phyloP scores from a whole-genome alignment of 2,113 vertebrate species.

The Neotragus pygmaeus region DNA sequence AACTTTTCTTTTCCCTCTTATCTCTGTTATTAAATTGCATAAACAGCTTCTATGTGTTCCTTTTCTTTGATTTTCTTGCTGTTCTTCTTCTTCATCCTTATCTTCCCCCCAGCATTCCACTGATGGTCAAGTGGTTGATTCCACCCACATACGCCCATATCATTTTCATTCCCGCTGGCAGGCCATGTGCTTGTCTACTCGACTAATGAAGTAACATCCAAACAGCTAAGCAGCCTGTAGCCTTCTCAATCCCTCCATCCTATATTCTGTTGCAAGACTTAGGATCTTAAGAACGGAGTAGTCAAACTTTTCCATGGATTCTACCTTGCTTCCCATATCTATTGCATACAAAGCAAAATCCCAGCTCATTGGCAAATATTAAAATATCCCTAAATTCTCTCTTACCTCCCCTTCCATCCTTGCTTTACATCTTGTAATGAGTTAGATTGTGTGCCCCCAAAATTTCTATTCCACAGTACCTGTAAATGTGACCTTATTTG shows the following conservation, averaged over 20 bases:
- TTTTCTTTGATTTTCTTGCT: background rate
- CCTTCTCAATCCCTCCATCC: background rate
- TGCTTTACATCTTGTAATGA: background rate
- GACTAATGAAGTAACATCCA: background rate
- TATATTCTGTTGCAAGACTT: background rate
- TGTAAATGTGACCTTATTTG: background rate
- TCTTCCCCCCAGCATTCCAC: background rate
- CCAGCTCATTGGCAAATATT: background rate
- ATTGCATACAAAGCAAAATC: background rate
- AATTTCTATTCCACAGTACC: background rate
- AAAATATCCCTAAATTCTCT: background rate
- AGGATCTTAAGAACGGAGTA: background rate
- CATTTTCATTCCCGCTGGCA: background rate
- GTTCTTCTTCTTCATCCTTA: background rate
- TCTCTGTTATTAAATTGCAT: background rate
- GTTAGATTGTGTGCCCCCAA: background rate
- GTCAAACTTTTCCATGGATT: background rate
- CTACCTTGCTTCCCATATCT: background rate
- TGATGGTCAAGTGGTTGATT: background rate
- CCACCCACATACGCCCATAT: background rate
- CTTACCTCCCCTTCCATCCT: background rate
- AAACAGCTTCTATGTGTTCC: background rate
- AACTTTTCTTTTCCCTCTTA: background rate
- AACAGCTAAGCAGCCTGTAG: background rate
- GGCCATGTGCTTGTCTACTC: background rate